Evolutionary conservation across 2,113 vertebrate species (phyloP), one percentile per base, ranked within the genome.

Genomic region (Holacanthus passer): DNA sequence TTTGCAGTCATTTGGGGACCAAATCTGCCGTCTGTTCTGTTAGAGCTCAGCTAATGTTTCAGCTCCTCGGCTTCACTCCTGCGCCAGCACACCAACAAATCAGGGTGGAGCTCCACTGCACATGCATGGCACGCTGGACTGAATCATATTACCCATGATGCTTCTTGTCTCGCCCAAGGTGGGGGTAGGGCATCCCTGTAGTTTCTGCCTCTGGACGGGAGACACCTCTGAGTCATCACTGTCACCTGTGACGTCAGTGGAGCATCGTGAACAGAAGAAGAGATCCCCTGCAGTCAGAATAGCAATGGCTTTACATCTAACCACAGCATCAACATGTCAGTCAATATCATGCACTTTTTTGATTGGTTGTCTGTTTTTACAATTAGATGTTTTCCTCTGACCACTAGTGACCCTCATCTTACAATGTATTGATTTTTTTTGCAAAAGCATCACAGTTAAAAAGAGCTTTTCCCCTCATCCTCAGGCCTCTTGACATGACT

Each of bases 141-240:
- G 86, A 91, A 52, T 90, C 84, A 89, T 52, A 79, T 82, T 92
- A 73, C 88, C 88, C 88, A 84, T 81, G 73, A 91, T 89, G 81
- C 86, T 82, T 90, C 63, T 48, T 62, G 75, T 72, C 48, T 20
- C 41, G 66, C 43, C 14, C 19, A 20, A 31, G 56, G 82, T 71
- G 67, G 58, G 43, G 82, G 56, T n/a, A 64, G 81, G 88, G 69
- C 47, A 77, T 88, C 73, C 89, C 89, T 72, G 60, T 55, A 80
- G 80, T 69, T 74, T 69, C 60, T 68, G 66, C 31, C 31, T 3
- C 55, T 41, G 19, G 65, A 62, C 7, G 78, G 82, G 83, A 82
- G 77, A 91, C 63, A 88, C 83, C 48, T 86, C 83, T 91, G 89
- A 93, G 77, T 93, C 91, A 93, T 83, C 37, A 27, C 41, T 86